Evolutionary conservation across 92 coral and sea anemone genomes (phyloP).

Genomic region (Parazoanthus atlanticus): DNA sequence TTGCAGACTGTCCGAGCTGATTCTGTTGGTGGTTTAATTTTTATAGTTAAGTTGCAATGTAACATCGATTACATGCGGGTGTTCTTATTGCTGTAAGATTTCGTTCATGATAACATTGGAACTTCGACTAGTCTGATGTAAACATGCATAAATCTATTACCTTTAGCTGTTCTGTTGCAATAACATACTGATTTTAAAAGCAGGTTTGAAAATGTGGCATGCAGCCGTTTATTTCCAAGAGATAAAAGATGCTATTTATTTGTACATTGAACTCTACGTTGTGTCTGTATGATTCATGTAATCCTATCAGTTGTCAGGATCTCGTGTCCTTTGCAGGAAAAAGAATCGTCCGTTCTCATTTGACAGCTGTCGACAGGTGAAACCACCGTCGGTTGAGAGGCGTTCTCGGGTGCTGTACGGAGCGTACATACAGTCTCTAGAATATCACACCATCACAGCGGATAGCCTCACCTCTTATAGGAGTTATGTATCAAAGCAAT

Average conservation of each 20-base stretch:
- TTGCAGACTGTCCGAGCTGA: too few relatives aligned
- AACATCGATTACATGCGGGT: too few relatives aligned
- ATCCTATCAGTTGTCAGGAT: not conserved
- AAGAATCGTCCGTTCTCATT: constrained; percentile 66
- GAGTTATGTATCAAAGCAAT: constrained; percentile 54
- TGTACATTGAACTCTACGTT: too few relatives aligned
- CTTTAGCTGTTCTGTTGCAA: not conserved
- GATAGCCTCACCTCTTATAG: constrained; percentile 51
- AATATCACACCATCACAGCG: constrained; percentile 59
- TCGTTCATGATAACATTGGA: too few relatives aligned
- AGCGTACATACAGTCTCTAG: constrained; percentile 67
- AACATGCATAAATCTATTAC: not conserved
- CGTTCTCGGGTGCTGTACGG: constrained; percentile 62
- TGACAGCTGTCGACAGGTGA: constrained; percentile 71
- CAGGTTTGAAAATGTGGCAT: not conserved
- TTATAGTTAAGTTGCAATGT: too few relatives aligned
- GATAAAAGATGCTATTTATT: too few relatives aligned
- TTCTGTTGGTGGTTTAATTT: too few relatives aligned
- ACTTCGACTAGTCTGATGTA: not conserved
- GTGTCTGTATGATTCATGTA: too few relatives aligned
- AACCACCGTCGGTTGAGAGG: constrained; percentile 72
- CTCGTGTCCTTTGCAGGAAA: constrained; percentile 51
- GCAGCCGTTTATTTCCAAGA: not conserved
- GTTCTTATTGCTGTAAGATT: too few relatives aligned
- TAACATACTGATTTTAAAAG: not conserved